Evolutionary conservation across 2,113 vertebrate genomes (phyloP).

Genomic region (Rhinoderma darwinii): DNA sequence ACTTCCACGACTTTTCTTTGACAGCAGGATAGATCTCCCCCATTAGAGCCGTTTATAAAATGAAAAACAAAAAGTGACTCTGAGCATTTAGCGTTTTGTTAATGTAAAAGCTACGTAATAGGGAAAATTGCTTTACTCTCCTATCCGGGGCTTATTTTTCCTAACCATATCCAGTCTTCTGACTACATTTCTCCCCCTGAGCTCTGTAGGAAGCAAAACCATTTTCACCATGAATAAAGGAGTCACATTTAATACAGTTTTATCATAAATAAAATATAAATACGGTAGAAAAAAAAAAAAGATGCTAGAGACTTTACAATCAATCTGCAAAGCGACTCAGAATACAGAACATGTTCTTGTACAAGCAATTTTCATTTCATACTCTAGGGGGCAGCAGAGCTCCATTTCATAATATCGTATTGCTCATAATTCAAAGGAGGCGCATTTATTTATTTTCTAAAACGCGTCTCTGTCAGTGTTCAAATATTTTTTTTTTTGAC

Average conservation of each 20-base stretch:
- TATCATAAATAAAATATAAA: constrained; percentile 15
- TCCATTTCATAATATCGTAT: not conserved
- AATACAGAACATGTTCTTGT: not conserved
- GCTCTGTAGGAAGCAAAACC: not conserved
- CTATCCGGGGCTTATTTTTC: too few relatives aligned
- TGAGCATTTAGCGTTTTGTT: too few relatives aligned
- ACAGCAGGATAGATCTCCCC: too few relatives aligned
- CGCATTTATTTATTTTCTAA: too few relatives aligned
- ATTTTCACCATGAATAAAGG: not conserved
- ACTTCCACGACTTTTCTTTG: too few relatives aligned
- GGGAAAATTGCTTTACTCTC: too few relatives aligned
- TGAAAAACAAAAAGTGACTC: too few relatives aligned
- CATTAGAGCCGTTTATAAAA: too few relatives aligned
- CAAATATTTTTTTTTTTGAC: not conserved
- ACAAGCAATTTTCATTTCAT: not conserved
- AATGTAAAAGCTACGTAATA: too few relatives aligned
- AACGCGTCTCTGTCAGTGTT: not conserved
- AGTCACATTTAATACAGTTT: not conserved
- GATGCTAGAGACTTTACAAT: not conserved
- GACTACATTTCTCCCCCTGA: not conserved
- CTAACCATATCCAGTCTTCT: not conserved
- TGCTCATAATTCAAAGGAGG: not conserved
- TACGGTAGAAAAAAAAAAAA: not conserved
- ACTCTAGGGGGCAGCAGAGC: constrained; percentile 37
- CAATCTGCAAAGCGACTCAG: not conserved